Evolutionary conservation across 2,888 invertebrate genomes (phyloP).

Genomic region (Antitype chi): DNA sequence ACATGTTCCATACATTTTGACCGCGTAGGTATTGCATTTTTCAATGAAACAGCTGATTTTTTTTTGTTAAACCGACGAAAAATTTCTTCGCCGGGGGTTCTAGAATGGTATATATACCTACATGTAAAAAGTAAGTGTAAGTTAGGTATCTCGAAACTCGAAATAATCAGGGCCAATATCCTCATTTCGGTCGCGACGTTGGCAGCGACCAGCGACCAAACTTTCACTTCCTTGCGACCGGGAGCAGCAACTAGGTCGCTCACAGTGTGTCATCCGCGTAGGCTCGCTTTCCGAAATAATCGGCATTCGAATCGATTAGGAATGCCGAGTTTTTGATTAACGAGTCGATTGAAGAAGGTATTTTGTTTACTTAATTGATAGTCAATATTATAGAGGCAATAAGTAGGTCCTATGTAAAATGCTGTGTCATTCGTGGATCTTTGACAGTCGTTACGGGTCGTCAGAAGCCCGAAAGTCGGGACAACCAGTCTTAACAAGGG

Average conservation of each 20-base stretch:
- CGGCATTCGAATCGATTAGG: slow-evolving; percentile 46
- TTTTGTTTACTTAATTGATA: not conserved
- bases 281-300: slow-evolving; percentile 51
- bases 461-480: too few species aligned
- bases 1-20: too few species aligned
- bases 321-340: slow-evolving; percentile 22
- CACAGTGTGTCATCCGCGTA: slow-evolving; percentile 39
- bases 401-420: too few species aligned
- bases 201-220: slow-evolving; percentile 33
- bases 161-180: slow-evolving; percentile 51
- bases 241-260: slow-evolving; percentile 53
- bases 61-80: too few species aligned
- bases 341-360: not conserved
- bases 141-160: not conserved
- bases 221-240: slow-evolving; percentile 64
- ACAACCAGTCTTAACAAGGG: too few species aligned
- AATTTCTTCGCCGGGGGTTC: too few species aligned
- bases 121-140: not conserved
- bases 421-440: too few species aligned
- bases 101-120: too few species aligned
- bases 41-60: too few species aligned
- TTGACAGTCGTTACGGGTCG: too few species aligned
- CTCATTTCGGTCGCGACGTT: slow-evolving; percentile 49
- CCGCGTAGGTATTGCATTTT: too few species aligned
- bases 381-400: too few species aligned